Percentiles rank a stretch among this genome's conserved stretches.
Evolutionary conservation across 2,888 invertebrate species (phyloP).

Genomic region (Hypomecis atomaria): DNA sequence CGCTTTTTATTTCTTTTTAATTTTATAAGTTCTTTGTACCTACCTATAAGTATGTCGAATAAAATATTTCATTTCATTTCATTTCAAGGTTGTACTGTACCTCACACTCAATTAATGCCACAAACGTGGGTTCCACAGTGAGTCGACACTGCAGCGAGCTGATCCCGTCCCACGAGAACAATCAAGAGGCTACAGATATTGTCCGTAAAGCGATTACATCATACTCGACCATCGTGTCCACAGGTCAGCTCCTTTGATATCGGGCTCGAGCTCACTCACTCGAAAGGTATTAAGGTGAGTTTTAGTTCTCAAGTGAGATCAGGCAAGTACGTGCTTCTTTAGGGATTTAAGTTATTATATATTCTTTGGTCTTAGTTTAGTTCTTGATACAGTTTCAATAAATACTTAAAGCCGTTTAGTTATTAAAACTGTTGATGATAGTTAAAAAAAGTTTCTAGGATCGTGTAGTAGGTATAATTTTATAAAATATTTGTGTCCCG

Average conservation of each 20-base stretch:
- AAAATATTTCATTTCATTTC: too few relatives aligned
- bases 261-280: slow-evolving; percentile 12
- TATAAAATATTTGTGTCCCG: too few relatives aligned
- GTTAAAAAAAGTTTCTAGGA: too few relatives aligned
- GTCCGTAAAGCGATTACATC: slow-evolving; percentile 35
- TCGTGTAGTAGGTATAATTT: too few relatives aligned
- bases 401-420: too few relatives aligned
- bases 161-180: slow-evolving; percentile 27
- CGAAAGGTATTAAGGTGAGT: slow-evolving; percentile 11
- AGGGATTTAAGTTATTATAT: too few relatives aligned
- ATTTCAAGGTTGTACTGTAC: not conserved
- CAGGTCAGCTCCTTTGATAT: slow-evolving; percentile 25
- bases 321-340: not conserved
- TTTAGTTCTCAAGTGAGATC: slow-evolving; percentile 4
- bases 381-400: too few relatives aligned
- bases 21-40: too few relatives aligned
- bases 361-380: too few relatives aligned
- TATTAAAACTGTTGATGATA: too few relatives aligned
- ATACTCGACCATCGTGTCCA: slow-evolving; percentile 18
- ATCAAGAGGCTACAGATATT: slow-evolving; percentile 32
- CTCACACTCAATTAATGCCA: not conserved
- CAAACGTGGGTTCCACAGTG: not conserved
- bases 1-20: too few relatives aligned
- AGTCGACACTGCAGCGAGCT: slow-evolving; percentile 4
- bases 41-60: too few relatives aligned